phyloP scores from a whole-genome alignment of 2,797 vertebrate genomes.

The Sebastes dallii region DNA sequence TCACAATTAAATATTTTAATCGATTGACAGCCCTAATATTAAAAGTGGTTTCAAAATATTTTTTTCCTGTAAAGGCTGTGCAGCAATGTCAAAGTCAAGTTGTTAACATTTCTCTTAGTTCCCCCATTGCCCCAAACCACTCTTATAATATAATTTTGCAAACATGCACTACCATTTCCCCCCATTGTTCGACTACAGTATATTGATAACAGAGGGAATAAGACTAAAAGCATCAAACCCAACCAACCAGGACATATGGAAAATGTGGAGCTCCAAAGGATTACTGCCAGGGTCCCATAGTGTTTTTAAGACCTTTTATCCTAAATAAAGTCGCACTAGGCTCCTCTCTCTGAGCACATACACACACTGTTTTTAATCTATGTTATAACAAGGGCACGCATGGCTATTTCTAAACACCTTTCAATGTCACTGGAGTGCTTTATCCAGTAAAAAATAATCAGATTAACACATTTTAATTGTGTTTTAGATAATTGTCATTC shows the following conservation, averaged over 20 bases:
- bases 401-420: conserved; percentile 71
- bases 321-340: conserved; percentile 9
- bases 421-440: conserved; percentile 76
- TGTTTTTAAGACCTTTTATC: conserved; percentile 11
- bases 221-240: not conserved
- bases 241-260: not conserved
- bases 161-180: not conserved
- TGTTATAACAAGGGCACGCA: conserved; percentile 61
- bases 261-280: not conserved
- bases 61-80: not conserved
- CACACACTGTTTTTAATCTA: conserved; percentile 53
- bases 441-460: conserved; percentile 77
- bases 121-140: not conserved
- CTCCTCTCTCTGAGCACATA: not conserved
- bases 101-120: not conserved
- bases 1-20: too few species aligned
- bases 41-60: not conserved
- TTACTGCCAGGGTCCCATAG: not conserved
- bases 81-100: not conserved
- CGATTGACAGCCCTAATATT: not conserved
- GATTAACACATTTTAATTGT: conserved; percentile 82
- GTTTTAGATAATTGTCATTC: conserved; percentile 82
- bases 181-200: not conserved
- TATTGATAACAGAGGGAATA: not conserved
- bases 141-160: not conserved